Conservation (phyloP, 2,113 vertebrate species). For the Ctenomys sociabilis region DNA sequence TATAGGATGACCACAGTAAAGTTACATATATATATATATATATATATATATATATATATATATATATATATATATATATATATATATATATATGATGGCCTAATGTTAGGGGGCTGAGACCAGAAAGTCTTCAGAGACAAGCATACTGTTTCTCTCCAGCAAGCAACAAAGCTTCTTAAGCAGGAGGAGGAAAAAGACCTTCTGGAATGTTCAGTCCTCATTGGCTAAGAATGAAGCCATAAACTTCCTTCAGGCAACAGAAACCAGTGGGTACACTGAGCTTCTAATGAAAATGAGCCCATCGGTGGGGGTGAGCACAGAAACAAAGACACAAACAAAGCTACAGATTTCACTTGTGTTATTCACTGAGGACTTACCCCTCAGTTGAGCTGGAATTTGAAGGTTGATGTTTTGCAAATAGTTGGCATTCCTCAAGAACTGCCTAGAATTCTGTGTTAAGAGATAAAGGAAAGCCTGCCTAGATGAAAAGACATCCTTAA, state of each 20-base stretch:
- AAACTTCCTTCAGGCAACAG: background rate
- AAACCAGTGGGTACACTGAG: background rate
- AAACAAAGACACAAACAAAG: background rate
- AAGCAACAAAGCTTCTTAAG: background rate
- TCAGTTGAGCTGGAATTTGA: background rate
- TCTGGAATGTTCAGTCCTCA: no score
- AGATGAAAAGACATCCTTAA: background rate
- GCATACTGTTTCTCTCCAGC: background rate
- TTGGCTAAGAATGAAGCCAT: background rate
- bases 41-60: fast-evolving
- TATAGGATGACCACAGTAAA: background rate
- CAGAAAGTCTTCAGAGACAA: background rate
- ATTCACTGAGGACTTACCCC: background rate
- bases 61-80: fast-evolving
- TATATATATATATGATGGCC: fast-evolving
- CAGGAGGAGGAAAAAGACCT: background rate
- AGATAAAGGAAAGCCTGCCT: background rate
- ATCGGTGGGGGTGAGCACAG: background rate
- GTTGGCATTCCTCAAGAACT: background rate
- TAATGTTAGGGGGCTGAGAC: background rate
- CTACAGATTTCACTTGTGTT: background rate
- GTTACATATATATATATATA: fast-evolving
- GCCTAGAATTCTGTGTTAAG: no score
- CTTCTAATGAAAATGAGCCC: background rate
- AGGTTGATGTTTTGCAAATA: background rate